Evolutionary conservation across 2,797 vertebrate species (phyloP), one percentile per base, ranked within the genome.

Genomic region (Lagodon rhomboides): DNA sequence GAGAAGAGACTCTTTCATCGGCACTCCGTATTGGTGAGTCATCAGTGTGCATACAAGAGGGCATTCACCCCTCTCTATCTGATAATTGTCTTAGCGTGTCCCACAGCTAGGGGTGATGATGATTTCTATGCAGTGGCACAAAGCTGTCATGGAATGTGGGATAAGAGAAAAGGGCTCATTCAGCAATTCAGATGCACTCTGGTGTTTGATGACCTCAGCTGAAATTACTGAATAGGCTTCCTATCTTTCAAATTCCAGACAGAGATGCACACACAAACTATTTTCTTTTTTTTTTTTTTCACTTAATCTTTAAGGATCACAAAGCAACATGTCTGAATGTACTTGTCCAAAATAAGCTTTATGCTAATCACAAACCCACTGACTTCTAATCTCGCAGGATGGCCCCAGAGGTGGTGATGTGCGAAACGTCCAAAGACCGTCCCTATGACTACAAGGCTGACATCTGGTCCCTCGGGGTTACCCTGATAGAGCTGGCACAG

Each of bases 391-490:
- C 85, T 59, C 44, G 47, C 90, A 99, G 98, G 98, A 99, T 99
- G 98, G 98, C 98, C 80, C 98, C 98, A 55, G 98, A 99, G 92
- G 98, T 99, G 85, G 98, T 99, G 38, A 99, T 99, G 98, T 99
- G 98, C 7, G 98, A 99, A 94, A 99, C 98, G 0, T 99, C 98
- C 50, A 99, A 99, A 89, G 98, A 99, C 93, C 97, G 96, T 51
- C 98, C 98, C 0, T 99, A 99, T 0, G 98, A 99, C 94, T 98
- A 97, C 93, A 99, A 99, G 94, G 98, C 98, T 1, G 98, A 99
- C 85, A 97, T 99, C 91, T 99, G 98, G 98, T 99, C 98, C 82
- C 95, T 99, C 34, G 98, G 98, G 54, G 95, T 99, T 64, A 99
- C 98, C 74, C 96, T 99, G 89, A 99, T 99, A 85, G 98, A 99